Evolutionary conservation across 2,797 vertebrate species (phyloP), one percentile per base, ranked within the genome.

Genomic region (Sebastes hubbsi): DNA sequence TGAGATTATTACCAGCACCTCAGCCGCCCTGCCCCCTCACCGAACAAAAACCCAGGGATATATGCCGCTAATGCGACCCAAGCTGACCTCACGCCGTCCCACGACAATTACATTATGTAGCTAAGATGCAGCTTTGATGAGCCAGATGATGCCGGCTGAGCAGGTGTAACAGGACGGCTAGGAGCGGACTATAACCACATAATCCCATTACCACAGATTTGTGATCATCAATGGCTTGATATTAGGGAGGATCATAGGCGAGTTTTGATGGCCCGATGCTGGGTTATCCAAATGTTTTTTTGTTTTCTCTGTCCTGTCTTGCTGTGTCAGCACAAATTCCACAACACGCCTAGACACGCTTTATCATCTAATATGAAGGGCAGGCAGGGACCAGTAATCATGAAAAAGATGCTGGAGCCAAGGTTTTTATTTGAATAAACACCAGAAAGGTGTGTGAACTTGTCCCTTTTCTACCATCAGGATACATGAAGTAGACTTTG

Each of bases 1-100:
- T 91, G 60, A 87, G 92, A 93, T 93, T 92, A 93, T 92, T 92
- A 92, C 22, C 24, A 16, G 54, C 73, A 88, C 87, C 68, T 87
- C 67, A 18, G 71, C 63, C 32, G 36, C 75, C 71, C 72, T 52
- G 4, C 82, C 71, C 73, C 70, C 52, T 1, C 22, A 24, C 62
- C 38, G 46, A 67, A 52, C 18, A 0, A 20, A n/a, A 87, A 87
- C 36, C 42, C 20, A 16, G 16, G 14, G 7, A 42, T 70, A 20
- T 46, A 29, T 20, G 54, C 65, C 2, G 3, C 30, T 87, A 72
- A 78, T 72, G 11, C 59, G 0, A 24, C 74, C 65, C 61, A 10
- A 64, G 30, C 34, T 82, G 82, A 77, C 72, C 73, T 61, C 52
- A 18, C 1, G 7, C 22, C 13, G 34, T 20, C 82, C 65, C 22